Base-by-base conservation (phyloP, 2,888 invertebrate genomes). In the Amphipyra tragopoginis region DNA sequence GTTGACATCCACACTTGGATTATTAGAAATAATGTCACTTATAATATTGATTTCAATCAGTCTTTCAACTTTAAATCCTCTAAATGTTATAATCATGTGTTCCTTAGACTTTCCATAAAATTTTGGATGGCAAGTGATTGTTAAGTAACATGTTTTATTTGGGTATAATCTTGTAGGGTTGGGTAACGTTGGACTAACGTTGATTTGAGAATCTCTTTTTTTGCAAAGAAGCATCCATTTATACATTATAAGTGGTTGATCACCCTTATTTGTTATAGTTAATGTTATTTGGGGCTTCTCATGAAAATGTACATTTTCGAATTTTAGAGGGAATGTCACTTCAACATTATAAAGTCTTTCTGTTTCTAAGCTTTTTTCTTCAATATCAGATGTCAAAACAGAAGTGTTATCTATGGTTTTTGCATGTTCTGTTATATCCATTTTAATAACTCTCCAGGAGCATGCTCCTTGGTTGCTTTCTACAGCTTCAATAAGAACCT, bases 381-480 rank as follows among this genome's bases (percentile, higher is more conserved):
- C 87, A 58, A 86, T 82, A 40, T 82, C 73, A 7, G 77, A 21
- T 21, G 21, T 68, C 15, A 43, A 36, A 7, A 55, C 39, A 7
- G 53, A 21, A 49, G 50, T 13, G 13, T 54, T 51, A 33, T 65
- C 47, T 91, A 92, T 51, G 88, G 44, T 1, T 42, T 62, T 65
- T 1, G 38, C 13, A 40, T 83, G 51, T 90, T 93, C 80, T 15
- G 77, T 73, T 44, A 83, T 65, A 50, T 86, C 66, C 65, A 93
- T 69, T 83, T 90, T 91, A 53, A 97, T 81, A 0, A 96, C 96
- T 73, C 97, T 93, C 96, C 96, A 96, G 48, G 88, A 87, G 59
- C 89, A 95, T 10, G 81, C 76, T 13, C 93, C 95, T 91, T 97
- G 96, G 75, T 96, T 96, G 85, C 97, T 97, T 90, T 97, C 97